Percentiles rank a stretch among this genome's conserved stretches.
Evolutionary conservation across 1,140 invertebrate genomes (phyloP).

Genomic region (Sitophilus oryzae): DNA sequence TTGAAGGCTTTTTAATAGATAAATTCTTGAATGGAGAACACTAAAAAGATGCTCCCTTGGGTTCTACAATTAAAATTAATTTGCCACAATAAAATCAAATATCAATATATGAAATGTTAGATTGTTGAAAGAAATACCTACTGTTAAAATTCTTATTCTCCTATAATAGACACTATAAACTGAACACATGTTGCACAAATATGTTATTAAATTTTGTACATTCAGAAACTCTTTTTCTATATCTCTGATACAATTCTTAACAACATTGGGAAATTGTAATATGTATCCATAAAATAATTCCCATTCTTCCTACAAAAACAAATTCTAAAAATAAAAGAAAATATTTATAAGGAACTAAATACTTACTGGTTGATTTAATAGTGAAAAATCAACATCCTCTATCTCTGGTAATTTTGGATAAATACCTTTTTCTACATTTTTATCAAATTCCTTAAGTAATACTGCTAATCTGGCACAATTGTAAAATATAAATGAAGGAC

Average conservation of each 20-base stretch:
- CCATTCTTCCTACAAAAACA: slow-evolving; percentile 59
- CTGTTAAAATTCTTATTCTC: slow-evolving; percentile 58
- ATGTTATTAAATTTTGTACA: slow-evolving; percentile 58
- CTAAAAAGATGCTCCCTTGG: slow-evolving; percentile 57
- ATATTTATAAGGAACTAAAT: slow-evolving; percentile 12
- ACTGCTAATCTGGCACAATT: slow-evolving; percentile 61
- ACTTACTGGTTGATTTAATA: slow-evolving; percentile 57
- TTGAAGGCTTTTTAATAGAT: slow-evolving; percentile 57
- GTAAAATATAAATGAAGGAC: slow-evolving; percentile 65
- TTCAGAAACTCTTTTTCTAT: slow-evolving; percentile 46
- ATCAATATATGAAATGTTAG: too few species aligned
- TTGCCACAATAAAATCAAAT: too few species aligned
- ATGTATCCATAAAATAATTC: slow-evolving; percentile 60
- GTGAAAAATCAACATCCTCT: slow-evolving; percentile 52
- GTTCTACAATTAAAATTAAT: slow-evolving; percentile 48
- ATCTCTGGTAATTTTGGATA: slow-evolving; percentile 54
- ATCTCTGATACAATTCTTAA: slow-evolving; percentile 50
- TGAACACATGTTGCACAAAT: slow-evolving; percentile 55
- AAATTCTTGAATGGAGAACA: slow-evolving; percentile 58
- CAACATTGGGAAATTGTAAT: slow-evolving; percentile 52
- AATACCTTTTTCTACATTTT: slow-evolving; percentile 45
- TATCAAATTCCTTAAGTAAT: slow-evolving; percentile 55
- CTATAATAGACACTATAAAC: slow-evolving; percentile 67
- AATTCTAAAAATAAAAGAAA: slow-evolving; percentile 37
- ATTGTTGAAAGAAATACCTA: slow-evolving; percentile 46